Evolutionary conservation across 2,888 invertebrate species (phyloP).

Genomic region (Dasypogon diadema): DNA sequence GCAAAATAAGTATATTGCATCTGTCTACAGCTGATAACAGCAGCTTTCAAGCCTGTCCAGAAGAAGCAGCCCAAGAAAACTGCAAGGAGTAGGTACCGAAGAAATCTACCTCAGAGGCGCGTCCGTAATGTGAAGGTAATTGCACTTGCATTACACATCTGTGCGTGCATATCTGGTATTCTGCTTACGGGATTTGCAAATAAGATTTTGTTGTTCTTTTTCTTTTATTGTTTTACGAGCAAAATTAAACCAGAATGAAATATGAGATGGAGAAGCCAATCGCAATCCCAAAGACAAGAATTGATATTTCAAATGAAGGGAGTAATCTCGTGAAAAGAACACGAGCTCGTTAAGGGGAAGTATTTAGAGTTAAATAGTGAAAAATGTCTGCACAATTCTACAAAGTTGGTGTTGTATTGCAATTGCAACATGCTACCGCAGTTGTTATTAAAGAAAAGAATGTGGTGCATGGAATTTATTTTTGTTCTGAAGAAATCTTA

Average conservation of each 20-base stretch:
- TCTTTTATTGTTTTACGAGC: conserved; percentile 6
- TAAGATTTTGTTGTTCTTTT: conserved; percentile 28
- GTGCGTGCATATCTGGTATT: conserved; percentile 22
- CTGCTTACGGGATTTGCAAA: conserved; percentile 29
- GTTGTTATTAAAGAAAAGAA: too few species aligned
- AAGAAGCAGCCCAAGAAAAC: conserved; percentile 2
- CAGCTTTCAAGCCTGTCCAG: not conserved
- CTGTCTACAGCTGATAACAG: conserved; percentile 8
- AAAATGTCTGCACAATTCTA: not conserved
- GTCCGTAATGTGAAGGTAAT: conserved; percentile 25
- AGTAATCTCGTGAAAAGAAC: not conserved
- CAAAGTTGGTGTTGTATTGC: not conserved
- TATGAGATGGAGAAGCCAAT: not conserved
- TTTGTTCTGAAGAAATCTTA: too few species aligned
- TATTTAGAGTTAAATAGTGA: conserved; percentile 3
- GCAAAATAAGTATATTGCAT: conserved; percentile 21
- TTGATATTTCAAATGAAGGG: conserved; percentile 15
- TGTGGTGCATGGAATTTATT: too few species aligned
- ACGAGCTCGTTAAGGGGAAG: conserved; percentile 6
- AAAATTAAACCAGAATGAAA: conserved; percentile 27
- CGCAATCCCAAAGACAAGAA: not conserved
- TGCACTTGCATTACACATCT: conserved; percentile 26
- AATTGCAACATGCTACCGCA: too few species aligned
- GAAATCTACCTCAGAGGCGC: conserved; percentile 2
- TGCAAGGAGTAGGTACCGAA: not conserved